Conservation (phyloP, 2,888 invertebrate genomes). For the Sturmia bella region DNA sequence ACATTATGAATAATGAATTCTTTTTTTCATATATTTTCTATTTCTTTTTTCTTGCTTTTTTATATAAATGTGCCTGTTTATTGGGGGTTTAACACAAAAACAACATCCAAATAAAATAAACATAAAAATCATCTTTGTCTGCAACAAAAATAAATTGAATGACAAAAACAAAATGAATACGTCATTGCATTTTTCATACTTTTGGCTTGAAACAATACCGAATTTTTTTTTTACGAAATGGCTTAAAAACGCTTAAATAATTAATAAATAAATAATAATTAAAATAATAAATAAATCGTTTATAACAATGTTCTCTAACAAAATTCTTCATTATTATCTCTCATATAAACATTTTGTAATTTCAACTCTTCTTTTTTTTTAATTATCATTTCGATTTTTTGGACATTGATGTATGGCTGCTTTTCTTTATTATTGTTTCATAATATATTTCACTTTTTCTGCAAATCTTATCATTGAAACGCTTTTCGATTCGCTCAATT, state of each 20-base stretch:
- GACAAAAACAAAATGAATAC: conserved; percentile 42
- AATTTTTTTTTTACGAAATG: conserved; percentile 55
- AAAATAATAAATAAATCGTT: conserved; percentile 45
- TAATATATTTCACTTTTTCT: conserved; percentile 32
- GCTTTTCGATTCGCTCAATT: conserved; percentile 29
- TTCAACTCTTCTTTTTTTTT: no score
- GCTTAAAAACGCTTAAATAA: conserved; percentile 56
- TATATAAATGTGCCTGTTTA: conserved; percentile 79
- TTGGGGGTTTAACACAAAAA: conserved; percentile 78
- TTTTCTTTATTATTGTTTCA: conserved; percentile 35
- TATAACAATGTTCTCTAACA: conserved; percentile 45
- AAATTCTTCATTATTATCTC: conserved; percentile 41
- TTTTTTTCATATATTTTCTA: conserved; percentile 80
- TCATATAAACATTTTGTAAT: conserved; percentile 36
- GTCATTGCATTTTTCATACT: conserved; percentile 57
- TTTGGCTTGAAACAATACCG: conserved; percentile 61
- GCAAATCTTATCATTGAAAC: conserved; percentile 13
- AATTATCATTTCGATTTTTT: conserved; percentile 29
- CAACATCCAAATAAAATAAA: conserved; percentile 63
- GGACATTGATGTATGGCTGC: conserved; percentile 29
- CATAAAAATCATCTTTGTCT: conserved; percentile 61
- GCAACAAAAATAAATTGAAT: conserved; percentile 48
- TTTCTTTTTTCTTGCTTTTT: conserved; percentile 82
- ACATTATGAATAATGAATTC: conserved; percentile 78
- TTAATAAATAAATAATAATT: conserved; percentile 38